phyloP scores from a whole-genome alignment of 2,797 vertebrate genomes.

The Microhierax caerulescens region DNA sequence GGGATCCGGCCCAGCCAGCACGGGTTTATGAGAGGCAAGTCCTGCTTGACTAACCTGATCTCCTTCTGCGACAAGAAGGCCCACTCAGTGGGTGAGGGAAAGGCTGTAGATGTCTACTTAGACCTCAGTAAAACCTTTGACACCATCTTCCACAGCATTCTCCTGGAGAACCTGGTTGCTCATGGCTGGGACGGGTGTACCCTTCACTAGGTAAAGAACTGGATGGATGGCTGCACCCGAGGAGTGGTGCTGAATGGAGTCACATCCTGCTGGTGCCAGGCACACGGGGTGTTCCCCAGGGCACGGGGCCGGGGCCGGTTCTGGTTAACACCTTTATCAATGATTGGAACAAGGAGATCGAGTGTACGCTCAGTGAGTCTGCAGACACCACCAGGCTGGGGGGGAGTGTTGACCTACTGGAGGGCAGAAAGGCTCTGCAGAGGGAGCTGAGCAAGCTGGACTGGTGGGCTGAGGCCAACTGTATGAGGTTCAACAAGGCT shows the following conservation, averaged over 20 bases:
- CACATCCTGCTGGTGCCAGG: not conserved
- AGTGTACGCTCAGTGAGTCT: not conserved
- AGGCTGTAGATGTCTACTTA: not conserved
- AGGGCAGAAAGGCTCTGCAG: not conserved
- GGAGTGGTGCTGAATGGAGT: not conserved
- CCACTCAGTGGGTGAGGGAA: not conserved
- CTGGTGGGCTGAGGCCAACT: not conserved
- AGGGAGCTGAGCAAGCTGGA: not conserved
- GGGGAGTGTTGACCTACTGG: not conserved
- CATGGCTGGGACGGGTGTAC: not conserved
- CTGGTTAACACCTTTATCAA: not conserved
- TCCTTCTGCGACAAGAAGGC: not conserved
- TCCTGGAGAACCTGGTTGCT: not conserved
- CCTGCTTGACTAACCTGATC: not conserved
- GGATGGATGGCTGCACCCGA: not conserved
- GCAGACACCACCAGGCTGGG: not conserved
- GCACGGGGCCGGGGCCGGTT: not conserved
- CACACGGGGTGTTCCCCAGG: not conserved
- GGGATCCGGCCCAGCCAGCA: not conserved
- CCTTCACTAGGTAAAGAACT: not conserved
- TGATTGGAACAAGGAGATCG: accelerated
- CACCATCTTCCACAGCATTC: not conserved
- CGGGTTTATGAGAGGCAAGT: not conserved
- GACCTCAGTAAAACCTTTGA: not conserved
- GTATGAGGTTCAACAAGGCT: no score